Conservation (phyloP, 53 echinoderm and acorn worm species). For the Echinarachnius parma region DNA sequence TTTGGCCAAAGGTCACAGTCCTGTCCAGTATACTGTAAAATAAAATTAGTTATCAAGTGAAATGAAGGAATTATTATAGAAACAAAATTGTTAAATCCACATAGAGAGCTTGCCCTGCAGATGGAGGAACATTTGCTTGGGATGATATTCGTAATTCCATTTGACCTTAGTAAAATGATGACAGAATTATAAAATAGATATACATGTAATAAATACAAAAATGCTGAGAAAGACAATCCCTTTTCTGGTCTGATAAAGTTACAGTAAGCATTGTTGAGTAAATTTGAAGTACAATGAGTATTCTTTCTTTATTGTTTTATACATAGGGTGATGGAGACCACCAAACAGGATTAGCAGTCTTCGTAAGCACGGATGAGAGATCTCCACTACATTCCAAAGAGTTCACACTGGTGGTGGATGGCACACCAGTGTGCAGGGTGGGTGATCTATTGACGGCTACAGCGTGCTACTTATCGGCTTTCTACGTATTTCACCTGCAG, state of each 20-base stretch:
- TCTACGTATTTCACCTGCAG: constrained; percentile 5
- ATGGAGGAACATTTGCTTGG: constrained; percentile 12
- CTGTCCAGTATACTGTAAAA: not conserved
- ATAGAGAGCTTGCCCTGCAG: constrained; percentile 2
- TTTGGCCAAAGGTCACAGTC: not conserved
- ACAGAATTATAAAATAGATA: constrained; percentile 7
- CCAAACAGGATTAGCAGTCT: not conserved
- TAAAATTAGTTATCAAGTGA: not conserved
- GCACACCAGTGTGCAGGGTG: constrained; percentile 9
- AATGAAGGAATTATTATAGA: constrained; percentile 8
- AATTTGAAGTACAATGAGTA: constrained; percentile 7
- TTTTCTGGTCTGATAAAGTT: constrained; percentile 5
- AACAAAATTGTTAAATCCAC: not conserved
- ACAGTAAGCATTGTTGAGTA: constrained; percentile 19
- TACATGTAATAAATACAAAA: constrained; percentile 4
- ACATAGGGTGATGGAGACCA: constrained; percentile 19
- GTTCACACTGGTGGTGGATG: constrained; percentile 8
- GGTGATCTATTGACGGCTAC: constrained; percentile 13
- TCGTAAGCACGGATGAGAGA: constrained; percentile 3
- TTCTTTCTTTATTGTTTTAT: constrained; percentile 8
- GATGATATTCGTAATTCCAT: constrained; percentile 6
- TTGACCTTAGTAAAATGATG: constrained; percentile 18
- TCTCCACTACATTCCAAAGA: constrained; percentile 17
- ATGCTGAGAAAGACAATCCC: constrained; percentile 18
- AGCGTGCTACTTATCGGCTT: constrained; percentile 18